Evolutionary conservation across 2,113 vertebrate species (phyloP), one percentile per base, ranked within the genome.

Genomic region (Tretioscincus oriximinensis): DNA sequence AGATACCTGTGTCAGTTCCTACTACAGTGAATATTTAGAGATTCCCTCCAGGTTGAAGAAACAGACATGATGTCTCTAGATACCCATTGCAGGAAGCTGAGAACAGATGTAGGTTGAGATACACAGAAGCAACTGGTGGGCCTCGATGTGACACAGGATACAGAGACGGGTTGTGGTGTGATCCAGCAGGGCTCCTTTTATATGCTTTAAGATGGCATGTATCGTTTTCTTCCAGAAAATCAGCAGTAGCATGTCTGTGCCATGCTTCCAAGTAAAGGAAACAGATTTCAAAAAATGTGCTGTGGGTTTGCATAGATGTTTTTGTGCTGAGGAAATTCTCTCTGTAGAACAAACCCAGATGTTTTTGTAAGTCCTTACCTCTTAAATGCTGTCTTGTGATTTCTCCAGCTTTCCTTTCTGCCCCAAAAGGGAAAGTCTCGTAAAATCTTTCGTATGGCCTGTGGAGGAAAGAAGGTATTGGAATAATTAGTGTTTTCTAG

Each of bases 261-360:
- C 10, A 75, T 28, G 14, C 31, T 84, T 83, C 63, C 58, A 77
- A 86, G 83, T 71, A 21, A 73, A 77, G 81, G 81, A 47, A 81
- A 85, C 85, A 76, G 83, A 86, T 89, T 77, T 88, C 86, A 90
- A 88, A 90, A 88, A 83, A 90, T 85, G 81, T 90, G 86, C 78
- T 28, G 7, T 81, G 88, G 75, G 76, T 90, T 93, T 89, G 78
- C 88, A 82, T 88, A 91, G 90, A 92, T 92, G 90, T 91, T 91
- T 93, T 87, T 83, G 79, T 80, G 76, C 87, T 90, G 83, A 88
- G 87, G 88, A 92, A 88, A 84, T 84, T 90, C 86, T 90, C 83
- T 51, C 87, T 51, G 86, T 83, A 86, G 89, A 93, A 87, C 81
- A 80, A 88, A 91, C 91, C 87, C 92, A 94, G 93, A 93, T 94